Evolutionary conservation across 2,113 vertebrate species (phyloP), one percentile per base, ranked within the genome.

Genomic region (Bambusicola thoracicus): DNA sequence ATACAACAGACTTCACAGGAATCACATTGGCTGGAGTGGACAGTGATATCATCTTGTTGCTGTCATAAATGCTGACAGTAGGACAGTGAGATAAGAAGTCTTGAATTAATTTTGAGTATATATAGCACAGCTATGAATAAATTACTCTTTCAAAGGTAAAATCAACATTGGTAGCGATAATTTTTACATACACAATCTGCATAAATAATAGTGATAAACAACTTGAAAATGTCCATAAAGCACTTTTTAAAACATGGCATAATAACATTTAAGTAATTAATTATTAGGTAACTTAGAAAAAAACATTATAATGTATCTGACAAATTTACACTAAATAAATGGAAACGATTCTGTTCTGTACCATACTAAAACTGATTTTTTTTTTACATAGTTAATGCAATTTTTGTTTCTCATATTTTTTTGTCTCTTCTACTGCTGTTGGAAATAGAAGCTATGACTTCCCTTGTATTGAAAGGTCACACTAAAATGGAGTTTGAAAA

Each of bases 251-350:
- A 70, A 59, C 4, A 22, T 81, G 70, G 7, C 5, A 5, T 20
- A 58, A 51, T 16, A 66, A 29, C 5, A 40, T 43, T 66, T 66
- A 11, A 66, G 24, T 55, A 46, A 38, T 14, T 8, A 43, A 66
- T 0, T 0, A 40, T 40, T 13, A 61, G 7, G n/a, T 69, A 69
- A 63, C 9, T 17, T 1, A 51, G 6, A 59, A 46, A 87, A n/a
- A 40, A 88, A 43, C 55, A 32, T 20, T 76, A n/a, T 14, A 63
- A 8, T 20, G 21, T 29, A 3, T 43, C 34, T 61, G 27, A 5
- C 89, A 15, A 67, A n/a, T 5, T 67, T 81, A 48, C 53, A 61
- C 21, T n/a, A 48, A 77, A 43, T 41, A 8, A 65, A 41, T 5
- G 70, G 65, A 76, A 66, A 65, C 3, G 8, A 43, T n/a, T 65